Percentiles rank a stretch among this genome's conserved stretches.
These are phyloP conservation scores for Drosophila anomelani DNA, from an alignment of 2,888 invertebrate species.

Conservation along the genomic window DNA sequence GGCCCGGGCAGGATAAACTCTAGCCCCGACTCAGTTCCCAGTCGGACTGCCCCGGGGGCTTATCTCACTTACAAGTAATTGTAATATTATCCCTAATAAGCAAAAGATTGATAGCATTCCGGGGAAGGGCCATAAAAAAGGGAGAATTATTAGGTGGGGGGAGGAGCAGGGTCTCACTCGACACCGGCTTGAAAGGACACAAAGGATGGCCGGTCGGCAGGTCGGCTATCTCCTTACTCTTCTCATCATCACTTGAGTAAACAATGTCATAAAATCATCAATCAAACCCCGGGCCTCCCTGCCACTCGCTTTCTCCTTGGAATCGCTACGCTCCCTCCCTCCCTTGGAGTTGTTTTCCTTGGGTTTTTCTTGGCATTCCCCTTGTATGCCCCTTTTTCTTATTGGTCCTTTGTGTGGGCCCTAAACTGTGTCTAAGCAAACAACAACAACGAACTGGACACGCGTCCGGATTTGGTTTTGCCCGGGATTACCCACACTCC, in stretches of 20 bases:
- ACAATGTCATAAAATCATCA: slow-evolving; percentile 81
- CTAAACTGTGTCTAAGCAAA: slow-evolving; percentile 53
- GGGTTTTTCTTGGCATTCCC: slow-evolving; percentile 33
- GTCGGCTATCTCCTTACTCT: slow-evolving; percentile 45
- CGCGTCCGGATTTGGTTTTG: slow-evolving; percentile 51
- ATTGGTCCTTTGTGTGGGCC: slow-evolving; percentile 45
- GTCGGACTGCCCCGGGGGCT: slow-evolving; percentile 42
- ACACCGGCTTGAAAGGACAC: slow-evolving; percentile 66
- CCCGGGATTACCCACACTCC: slow-evolving; percentile 30
- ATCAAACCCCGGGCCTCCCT: slow-evolving; percentile 57
- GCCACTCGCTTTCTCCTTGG: slow-evolving; percentile 6
- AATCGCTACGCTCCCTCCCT: not conserved
- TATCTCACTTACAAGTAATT: slow-evolving; percentile 79
- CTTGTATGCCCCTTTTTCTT: slow-evolving; percentile 21
- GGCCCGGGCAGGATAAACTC: slow-evolving; percentile 34
- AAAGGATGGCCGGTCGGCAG: slow-evolving; percentile 35
- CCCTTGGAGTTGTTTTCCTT: slow-evolving; percentile 18
- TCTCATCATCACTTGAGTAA: slow-evolving; percentile 78
- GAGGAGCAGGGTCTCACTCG: slow-evolving; percentile 35
- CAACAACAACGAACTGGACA: slow-evolving; percentile 49
- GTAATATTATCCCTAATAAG: slow-evolving; percentile 81
- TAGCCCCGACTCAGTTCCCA: not conserved
- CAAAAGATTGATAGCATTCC: slow-evolving; percentile 79
- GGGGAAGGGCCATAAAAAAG: slow-evolving; percentile 64
- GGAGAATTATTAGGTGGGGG: slow-evolving; percentile 52